phyloP scores from a whole-genome alignment of 2,888 invertebrate genomes.

The Acanthopleura granulata region DNA sequence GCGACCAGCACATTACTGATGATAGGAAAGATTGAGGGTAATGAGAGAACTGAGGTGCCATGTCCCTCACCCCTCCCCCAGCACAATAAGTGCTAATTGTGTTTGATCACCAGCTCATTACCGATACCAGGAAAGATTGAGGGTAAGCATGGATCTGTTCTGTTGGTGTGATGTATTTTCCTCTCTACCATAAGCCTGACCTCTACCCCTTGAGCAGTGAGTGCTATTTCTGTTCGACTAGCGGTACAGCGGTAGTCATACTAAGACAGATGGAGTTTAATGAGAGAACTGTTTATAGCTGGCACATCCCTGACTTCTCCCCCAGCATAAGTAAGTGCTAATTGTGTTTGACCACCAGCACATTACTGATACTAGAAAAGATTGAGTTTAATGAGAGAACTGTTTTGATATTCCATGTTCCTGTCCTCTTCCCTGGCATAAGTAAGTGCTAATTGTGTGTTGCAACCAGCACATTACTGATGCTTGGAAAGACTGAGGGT shows the following conservation, averaged over 20 bases:
- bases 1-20: too few species aligned
- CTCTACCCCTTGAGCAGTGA: background rate
- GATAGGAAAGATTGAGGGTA: too few species aligned
- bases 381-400: background rate
- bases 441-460: background rate
- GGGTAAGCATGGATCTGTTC: too few species aligned
- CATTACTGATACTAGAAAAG: background rate
- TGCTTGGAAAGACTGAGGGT: background rate
- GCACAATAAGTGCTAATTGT: too few species aligned
- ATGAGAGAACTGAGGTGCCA: too few species aligned
- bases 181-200: too few species aligned
- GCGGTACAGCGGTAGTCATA: background rate
- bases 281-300: background rate
- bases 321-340: constrained; percentile 12
- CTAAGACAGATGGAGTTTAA: background rate
- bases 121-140: background rate
- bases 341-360: background rate
- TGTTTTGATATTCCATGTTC: too few species aligned
- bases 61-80: too few species aligned
- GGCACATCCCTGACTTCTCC: background rate
- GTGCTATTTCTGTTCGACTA: background rate
- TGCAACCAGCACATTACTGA: background rate
- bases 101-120: too few species aligned
- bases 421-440: background rate
- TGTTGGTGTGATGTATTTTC: too few species aligned